A percentile compares a stretch with the other conserved stretches of the same genome.
These are phyloP conservation scores for Itoplectis maculator DNA, from an alignment of 2,888 invertebrate genomes.

Conservation along the genomic window DNA sequence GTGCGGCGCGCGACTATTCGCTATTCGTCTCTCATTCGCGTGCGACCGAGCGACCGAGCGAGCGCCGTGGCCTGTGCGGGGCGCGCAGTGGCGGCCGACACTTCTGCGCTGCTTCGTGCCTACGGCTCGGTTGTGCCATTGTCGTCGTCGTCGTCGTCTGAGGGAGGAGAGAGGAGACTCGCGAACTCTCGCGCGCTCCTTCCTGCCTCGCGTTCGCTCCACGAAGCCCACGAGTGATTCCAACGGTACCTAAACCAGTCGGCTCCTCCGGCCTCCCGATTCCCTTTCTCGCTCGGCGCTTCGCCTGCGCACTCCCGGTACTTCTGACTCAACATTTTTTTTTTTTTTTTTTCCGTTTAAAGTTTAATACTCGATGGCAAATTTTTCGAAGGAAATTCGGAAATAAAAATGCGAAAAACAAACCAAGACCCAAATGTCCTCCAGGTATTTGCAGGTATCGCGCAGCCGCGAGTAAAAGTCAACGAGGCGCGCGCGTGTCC, in stretches of 20 bases:
- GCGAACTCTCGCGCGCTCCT: conserved; percentile 21
- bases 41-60: too few relatives aligned
- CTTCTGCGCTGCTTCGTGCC: not conserved
- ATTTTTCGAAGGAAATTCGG: too few relatives aligned
- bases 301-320: conserved; percentile 8
- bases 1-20: not conserved
- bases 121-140: too few relatives aligned
- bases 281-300: not conserved
- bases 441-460: not conserved
- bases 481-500: conserved; percentile 9
- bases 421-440: not conserved
- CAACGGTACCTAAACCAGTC: conserved; percentile 42
- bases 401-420: not conserved
- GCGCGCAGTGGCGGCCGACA: not conserved
- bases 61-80: not conserved
- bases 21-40: too few relatives aligned
- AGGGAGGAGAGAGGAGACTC: conserved; percentile 6
- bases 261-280: not conserved
- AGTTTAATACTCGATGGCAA: not conserved
- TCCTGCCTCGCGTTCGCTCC: conserved; percentile 40
- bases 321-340: not conserved
- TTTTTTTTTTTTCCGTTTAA: not conserved
- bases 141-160: conserved; percentile 50
- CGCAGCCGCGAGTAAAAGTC: not conserved
- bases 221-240: conserved; percentile 1